A percentile compares a stretch with the other conserved stretches of the same genome.
Conservation (phyloP, 2,113 vertebrate species). For the Pluvialis apricaria region DNA sequence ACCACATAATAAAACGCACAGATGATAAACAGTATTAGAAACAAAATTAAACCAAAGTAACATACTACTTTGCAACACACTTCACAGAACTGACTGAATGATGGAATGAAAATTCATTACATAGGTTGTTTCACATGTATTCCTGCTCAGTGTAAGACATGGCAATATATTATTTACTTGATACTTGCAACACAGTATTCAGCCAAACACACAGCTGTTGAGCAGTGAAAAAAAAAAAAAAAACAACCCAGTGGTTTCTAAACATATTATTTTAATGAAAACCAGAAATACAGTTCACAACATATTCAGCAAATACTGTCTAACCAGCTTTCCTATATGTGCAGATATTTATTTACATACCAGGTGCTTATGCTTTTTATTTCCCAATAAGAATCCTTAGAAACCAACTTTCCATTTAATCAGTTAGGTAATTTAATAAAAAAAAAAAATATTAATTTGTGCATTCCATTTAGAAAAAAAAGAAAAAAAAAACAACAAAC, state of each 20-base stretch:
- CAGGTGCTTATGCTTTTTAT: background rate
- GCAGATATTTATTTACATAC: background rate
- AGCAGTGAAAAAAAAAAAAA: background rate
- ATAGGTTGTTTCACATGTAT: fast-evolving
- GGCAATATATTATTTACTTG: background rate
- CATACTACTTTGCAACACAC: background rate
- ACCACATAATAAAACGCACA: background rate
- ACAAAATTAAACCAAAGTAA: background rate
- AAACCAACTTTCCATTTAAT: background rate
- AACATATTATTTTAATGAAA: background rate
- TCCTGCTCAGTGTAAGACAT: background rate
- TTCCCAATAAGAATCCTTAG: background rate
- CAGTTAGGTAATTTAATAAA: background rate
- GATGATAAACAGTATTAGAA: background rate
- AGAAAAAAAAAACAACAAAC: background rate
- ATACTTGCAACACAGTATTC: background rate
- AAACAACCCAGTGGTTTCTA: background rate
- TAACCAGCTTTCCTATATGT: background rate
- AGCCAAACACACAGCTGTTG: background rate
- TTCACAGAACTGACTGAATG: background rate
- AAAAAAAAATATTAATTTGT: background rate
- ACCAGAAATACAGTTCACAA: background rate
- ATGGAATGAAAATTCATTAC: background rate
- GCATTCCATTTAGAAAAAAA: background rate
- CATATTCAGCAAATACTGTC: background rate